phyloP scores from a whole-genome alignment of 2,797 vertebrate genomes.

The Chelonia mydas region DNA sequence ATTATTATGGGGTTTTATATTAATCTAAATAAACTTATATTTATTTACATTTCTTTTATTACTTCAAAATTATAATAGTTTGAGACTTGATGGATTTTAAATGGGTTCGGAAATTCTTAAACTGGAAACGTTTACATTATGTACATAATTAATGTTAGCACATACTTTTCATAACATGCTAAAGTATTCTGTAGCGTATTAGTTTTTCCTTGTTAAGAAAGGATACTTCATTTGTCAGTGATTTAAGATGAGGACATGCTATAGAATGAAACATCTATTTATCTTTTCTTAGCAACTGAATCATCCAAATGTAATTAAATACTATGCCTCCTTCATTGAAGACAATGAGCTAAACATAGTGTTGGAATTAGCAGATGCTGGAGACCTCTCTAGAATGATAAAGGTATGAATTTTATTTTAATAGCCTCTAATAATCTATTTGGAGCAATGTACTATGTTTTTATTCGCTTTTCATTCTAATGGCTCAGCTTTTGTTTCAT shows the following conservation, averaged over 20 bases:
- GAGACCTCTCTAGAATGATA: conserved; percentile 98
- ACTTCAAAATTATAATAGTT: background rate
- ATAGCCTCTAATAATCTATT: no score
- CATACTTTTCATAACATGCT: background rate
- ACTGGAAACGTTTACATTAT: background rate
- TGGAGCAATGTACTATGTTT: background rate
- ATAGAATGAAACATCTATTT: background rate
- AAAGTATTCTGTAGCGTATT: background rate
- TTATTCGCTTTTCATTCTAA: background rate
- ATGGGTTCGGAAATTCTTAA: background rate
- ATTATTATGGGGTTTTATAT: background rate
- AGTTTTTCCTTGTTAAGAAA: conserved; percentile 1
- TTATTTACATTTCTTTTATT: background rate
- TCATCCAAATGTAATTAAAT: conserved; percentile 99
- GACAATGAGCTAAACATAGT: conserved; percentile 98
- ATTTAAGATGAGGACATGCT: background rate
- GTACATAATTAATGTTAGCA: background rate
- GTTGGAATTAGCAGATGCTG: conserved; percentile 96
- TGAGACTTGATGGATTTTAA: background rate
- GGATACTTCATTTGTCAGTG: background rate
- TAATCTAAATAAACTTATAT: no score
- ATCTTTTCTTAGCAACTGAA: conserved; percentile 91
- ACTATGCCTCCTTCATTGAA: conserved; percentile 98
- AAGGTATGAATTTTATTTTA: conserved; percentile 84
- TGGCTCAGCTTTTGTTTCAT: background rate